Conservation (phyloP, 2,797 vertebrate species). For the Loriculus beryllinus region DNA sequence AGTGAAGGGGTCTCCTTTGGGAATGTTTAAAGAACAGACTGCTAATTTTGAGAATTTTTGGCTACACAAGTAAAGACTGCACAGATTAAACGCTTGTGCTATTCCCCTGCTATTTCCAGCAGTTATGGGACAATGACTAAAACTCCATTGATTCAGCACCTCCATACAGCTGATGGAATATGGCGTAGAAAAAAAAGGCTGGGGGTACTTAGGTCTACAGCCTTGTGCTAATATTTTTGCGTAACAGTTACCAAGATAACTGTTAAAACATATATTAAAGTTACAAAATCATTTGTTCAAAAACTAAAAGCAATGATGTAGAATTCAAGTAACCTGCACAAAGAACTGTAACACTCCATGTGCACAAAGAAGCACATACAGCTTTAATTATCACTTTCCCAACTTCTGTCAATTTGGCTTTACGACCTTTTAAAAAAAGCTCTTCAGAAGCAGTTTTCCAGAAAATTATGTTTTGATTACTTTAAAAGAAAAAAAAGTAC, state of each 20-base stretch:
- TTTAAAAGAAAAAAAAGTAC: neutral
- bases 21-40: neutral
- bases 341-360: neutral
- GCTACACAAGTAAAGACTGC: neutral
- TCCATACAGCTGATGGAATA: neutral
- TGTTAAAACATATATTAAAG: neutral
- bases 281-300: conserved; percentile 3
- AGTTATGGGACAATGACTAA: neutral
- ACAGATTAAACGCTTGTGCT: neutral
- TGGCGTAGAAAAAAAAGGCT: neutral
- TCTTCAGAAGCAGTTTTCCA: neutral
- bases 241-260: neutral
- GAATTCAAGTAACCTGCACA: neutral
- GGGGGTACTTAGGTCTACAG: neutral
- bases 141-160: conserved; percentile 2
- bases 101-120: neutral
- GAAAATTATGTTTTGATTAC: neutral
- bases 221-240: neutral
- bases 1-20: neutral
- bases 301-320: neutral
- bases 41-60: neutral
- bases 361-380: neutral
- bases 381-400: neutral
- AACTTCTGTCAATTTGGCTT: neutral
- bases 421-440: neutral